Evolutionary conservation across 1,140 invertebrate species (phyloP).

Genomic region (Trichoplusia ni): DNA sequence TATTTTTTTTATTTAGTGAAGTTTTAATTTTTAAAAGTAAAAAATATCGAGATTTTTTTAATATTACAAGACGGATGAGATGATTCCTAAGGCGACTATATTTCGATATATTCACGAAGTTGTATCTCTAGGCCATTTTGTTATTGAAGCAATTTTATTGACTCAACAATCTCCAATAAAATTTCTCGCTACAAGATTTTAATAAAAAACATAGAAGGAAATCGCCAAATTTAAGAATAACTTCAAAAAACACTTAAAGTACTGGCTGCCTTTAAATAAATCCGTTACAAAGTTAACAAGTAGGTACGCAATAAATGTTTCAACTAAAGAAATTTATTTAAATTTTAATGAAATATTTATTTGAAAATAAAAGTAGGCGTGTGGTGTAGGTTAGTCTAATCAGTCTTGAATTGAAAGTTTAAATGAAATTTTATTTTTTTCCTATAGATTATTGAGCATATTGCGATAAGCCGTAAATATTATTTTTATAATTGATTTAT

Average conservation of each 20-base stretch:
- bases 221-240: background rate
- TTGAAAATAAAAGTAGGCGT: background rate
- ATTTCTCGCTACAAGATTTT: background rate
- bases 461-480: conserved; percentile 36
- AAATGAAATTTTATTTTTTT: conserved; percentile 39
- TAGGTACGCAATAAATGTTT: too few species aligned
- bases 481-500: conserved; percentile 20
- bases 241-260: too few species aligned
- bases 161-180: background rate
- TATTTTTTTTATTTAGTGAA: background rate
- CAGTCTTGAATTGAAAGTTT: conserved; percentile 68
- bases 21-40: background rate
- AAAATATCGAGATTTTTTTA: conserved; percentile 14
- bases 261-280: too few species aligned
- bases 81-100: conserved; percentile 28
- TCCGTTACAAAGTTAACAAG: too few species aligned
- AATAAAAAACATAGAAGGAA: background rate
- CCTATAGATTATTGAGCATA: conserved; percentile 52
- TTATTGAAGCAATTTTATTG: background rate
- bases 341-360: background rate
- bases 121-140: conserved; percentile 15
- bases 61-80: conserved; percentile 35
- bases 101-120: conserved; percentile 5
- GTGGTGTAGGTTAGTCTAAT: conserved; percentile 62
- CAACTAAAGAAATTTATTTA: background rate